phyloP scores from a whole-genome alignment of 2,113 vertebrate genomes.

The Psephotus haematonotus region DNA sequence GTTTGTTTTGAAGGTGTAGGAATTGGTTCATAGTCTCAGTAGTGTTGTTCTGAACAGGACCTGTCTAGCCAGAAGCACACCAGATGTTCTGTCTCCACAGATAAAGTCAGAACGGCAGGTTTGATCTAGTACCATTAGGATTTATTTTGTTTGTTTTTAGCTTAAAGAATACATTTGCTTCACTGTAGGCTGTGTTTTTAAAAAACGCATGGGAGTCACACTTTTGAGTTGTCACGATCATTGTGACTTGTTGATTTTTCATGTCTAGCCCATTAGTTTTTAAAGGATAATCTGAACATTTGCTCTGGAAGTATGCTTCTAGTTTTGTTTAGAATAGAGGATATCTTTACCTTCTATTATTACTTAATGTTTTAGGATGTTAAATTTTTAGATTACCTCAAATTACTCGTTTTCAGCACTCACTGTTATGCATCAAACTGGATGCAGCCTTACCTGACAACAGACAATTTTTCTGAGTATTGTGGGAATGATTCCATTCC shows the following conservation, averaged over 20 bases:
- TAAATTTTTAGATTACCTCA: neutral
- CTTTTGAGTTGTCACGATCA: neutral
- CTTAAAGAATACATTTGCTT: neutral
- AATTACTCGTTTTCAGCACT: neutral
- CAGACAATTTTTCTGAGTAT: neutral
- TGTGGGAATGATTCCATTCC: neutral
- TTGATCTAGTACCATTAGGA: neutral
- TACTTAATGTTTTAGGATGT: neutral
- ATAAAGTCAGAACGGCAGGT: conserved; percentile 27
- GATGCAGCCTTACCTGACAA: neutral
- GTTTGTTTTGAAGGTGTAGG: neutral
- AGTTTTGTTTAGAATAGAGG: neutral
- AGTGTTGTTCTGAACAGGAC: neutral
- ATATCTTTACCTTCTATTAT: neutral
- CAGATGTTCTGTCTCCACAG: conserved; percentile 13
- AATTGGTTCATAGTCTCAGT: neutral
- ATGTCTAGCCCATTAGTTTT: neutral
- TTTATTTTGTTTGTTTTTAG: neutral
- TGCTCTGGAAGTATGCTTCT: neutral
- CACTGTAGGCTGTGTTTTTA: neutral
- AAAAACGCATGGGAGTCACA: neutral
- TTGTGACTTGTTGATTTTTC: neutral
- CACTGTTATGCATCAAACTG: neutral
- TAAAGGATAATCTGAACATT: neutral
- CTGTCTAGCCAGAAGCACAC: neutral